Evolutionary conservation across 2,888 invertebrate species (phyloP).

Genomic region (Troilus luridus): DNA sequence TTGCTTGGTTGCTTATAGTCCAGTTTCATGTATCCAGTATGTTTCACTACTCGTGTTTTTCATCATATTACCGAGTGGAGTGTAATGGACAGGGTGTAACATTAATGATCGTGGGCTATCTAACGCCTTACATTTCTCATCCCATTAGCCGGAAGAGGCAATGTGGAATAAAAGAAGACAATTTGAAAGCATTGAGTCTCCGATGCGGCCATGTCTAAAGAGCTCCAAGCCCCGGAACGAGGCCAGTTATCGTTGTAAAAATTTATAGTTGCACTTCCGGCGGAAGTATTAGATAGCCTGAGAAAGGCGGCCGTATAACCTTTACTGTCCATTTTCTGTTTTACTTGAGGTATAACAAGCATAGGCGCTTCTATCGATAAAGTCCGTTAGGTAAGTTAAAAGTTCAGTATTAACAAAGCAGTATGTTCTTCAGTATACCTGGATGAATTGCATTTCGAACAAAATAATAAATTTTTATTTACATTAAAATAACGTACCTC

Average conservation of each 20-base stretch:
- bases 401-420: background rate
- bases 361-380: background rate
- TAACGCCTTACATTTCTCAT: background rate
- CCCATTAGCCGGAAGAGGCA: background rate
- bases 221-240: background rate
- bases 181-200: background rate
- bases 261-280: slow-evolving; percentile 30
- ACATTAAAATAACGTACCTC: too few species aligned
- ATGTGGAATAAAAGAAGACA: slow-evolving; percentile 1
- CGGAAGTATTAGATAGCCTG: background rate
- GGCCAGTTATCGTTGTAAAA: background rate
- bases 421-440: background rate
- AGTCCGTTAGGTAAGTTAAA: background rate
- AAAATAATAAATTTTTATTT: too few species aligned
- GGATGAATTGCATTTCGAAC: background rate
- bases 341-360: background rate
- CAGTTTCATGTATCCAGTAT: too few species aligned
- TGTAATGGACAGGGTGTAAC: background rate
- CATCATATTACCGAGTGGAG: background rate
- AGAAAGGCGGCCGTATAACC: background rate
- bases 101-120: background rate
- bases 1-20: too few species aligned
- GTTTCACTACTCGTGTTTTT: too few species aligned
- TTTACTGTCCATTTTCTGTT: background rate
- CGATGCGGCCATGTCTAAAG: background rate